Evolutionary conservation across 2,113 vertebrate species (phyloP).

Genomic region (Brevimyrus niger): DNA sequence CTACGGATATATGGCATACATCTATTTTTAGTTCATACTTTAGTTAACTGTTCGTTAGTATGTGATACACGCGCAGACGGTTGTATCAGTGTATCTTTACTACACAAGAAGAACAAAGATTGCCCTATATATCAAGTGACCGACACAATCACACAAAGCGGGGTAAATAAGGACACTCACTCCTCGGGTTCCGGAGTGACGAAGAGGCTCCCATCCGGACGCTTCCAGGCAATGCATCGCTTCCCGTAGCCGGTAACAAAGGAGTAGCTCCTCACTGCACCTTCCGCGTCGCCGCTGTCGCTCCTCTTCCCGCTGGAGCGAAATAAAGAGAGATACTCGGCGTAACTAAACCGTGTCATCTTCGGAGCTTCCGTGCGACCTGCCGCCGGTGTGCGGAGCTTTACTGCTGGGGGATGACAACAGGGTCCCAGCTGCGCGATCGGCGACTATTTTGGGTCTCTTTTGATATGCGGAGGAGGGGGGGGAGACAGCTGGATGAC

Average conservation of each 20-base stretch:
- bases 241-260: conserved; percentile 29
- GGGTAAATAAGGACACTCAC: conserved; percentile 69
- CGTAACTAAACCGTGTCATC: conserved; percentile 88
- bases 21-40: background rate
- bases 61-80: background rate
- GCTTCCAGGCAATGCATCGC: conserved; percentile 50
- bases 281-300: background rate
- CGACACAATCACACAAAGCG: conserved; percentile 15
- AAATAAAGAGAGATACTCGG: conserved; percentile 85
- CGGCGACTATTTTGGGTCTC: conserved; percentile 80
- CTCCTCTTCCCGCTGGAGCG: conserved; percentile 57
- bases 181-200: conserved; percentile 46
- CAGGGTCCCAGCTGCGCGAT: conserved; percentile 70
- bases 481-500: conserved; percentile 67
- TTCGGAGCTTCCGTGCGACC: conserved; percentile 10
- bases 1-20: background rate
- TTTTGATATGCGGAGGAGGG: conserved; percentile 58
- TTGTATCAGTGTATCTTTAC: background rate
- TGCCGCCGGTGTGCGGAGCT: background rate
- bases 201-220: conserved; percentile 55
- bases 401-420: conserved; percentile 57
- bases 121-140: conserved; percentile 37
- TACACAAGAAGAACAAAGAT: background rate
- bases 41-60: background rate
- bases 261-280: conserved; percentile 5